Percentiles rank a stretch among this genome's conserved stretches.
Evolutionary conservation across 2,797 vertebrate species (phyloP).

Genomic region (Phrynocephalus guinanensis): DNA sequence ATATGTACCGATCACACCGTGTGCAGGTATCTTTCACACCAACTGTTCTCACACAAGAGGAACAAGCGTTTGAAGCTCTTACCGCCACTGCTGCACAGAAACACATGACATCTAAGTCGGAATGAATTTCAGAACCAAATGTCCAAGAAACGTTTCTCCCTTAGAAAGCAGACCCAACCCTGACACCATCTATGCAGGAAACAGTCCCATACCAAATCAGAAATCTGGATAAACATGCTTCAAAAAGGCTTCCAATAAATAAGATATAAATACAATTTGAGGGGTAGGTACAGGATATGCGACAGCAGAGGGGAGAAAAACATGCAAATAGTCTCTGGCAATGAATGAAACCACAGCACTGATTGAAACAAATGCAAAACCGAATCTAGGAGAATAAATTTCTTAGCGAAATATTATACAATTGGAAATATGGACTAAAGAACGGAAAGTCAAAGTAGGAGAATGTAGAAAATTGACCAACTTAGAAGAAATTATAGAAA

Average conservation of each 20-base stretch:
- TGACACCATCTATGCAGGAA: not conserved
- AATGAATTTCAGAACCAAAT: not conserved
- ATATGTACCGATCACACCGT: conserved; percentile 75
- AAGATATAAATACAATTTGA: no score
- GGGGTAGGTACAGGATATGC: not conserved
- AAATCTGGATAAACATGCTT: not conserved
- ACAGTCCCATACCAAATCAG: not conserved
- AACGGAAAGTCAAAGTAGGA: no score
- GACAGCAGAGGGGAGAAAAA: not conserved
- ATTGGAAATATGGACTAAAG: no score
- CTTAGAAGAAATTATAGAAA: no score
- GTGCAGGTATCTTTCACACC: conserved; percentile 68
- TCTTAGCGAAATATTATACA: no score
- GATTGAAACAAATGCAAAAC: no score
- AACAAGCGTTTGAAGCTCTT: conserved; percentile 70
- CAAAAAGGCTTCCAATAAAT: no score
- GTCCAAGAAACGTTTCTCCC: not conserved
- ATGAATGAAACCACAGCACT: not conserved
- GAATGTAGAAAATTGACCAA: no score
- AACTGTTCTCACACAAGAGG: conserved; percentile 71
- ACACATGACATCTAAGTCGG: not conserved
- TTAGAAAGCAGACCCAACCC: not conserved
- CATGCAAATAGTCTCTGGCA: not conserved
- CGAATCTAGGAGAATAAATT: no score
- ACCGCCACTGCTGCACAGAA: conserved; percentile 44